Base-by-base conservation (phyloP, 1,140 invertebrate genomes). In the Pteromalus puparum region DNA sequence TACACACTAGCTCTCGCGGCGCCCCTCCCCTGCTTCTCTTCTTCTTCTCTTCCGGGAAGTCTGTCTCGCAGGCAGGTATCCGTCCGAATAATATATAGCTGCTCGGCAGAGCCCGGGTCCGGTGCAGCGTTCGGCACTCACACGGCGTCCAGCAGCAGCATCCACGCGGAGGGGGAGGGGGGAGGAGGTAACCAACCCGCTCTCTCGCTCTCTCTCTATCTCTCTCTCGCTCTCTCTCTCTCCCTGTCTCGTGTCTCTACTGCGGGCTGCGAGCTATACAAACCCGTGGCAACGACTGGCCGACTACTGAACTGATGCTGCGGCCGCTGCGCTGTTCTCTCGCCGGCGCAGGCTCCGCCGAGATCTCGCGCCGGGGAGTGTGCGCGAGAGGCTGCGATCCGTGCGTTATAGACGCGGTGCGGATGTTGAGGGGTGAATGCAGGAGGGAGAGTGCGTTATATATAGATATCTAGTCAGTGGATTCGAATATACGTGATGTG, bases 261-360 rank as follows among this genome's bases (percentile, higher is more conserved):
- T 70, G 15, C 30, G 6, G 34, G 21, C 75, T 26, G 30, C 30
- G 75, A 48, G 90, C 89, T 89, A 89, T 88, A 90, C 90, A 90
- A 90, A 90, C 90, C 90, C 90, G 90, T 90, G 89, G 90, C 90
- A 90, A 89, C 90, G 90, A 91, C 89, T 90, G 90, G 90, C 88
- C 90, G 87, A 91, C 90, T 90, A 91, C 90, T 91, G 88, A 87
- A 91, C 90, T 91, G 88, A 87, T 77, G 24, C 28, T 42, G 75
- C 21, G 38, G 1, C 18, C 18, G 21, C 18, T 53, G 30, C 9
- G 30, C 9, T 42, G 38, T 24, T 46, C 38, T 46, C 73, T 75
- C 75, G 34, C 90, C 90, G 88, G 88, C 88, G 88, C 89, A 88
- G 90, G 87, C 89, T 87, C 84, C 87, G 85, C 85, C 68, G 70